A percentile compares a stretch with the other conserved stretches of the same genome.
phyloP scores from a whole-genome alignment of 2,113 vertebrate genomes.

The Nycticebus coucang region DNA sequence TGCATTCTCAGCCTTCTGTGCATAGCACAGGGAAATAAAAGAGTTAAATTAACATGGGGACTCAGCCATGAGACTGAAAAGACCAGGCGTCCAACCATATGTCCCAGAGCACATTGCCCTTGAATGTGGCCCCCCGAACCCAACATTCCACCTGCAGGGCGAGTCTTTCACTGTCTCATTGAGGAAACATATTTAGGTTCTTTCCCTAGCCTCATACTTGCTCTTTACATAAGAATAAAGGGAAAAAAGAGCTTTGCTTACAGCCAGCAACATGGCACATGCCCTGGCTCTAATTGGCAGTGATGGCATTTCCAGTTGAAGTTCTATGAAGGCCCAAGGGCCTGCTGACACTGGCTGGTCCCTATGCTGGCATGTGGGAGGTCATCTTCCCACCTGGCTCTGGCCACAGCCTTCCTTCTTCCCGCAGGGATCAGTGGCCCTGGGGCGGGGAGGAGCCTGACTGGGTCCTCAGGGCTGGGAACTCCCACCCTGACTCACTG shows the following conservation, averaged over 20 bases:
- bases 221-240: neutral
- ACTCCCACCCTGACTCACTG: neutral
- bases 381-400: neutral
- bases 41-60: fast-evolving
- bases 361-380: neutral
- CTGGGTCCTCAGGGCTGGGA: too few species aligned
- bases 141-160: too few species aligned
- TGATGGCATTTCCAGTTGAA: fast-evolving
- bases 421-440: neutral
- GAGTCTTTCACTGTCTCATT: fast-evolving
- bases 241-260: fast-evolving
- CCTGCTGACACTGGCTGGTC: neutral
- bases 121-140: too few species aligned
- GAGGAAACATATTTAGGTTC: neutral
- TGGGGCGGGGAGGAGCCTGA: fast-evolving
- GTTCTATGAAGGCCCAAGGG: fast-evolving
- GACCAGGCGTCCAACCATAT: fast-evolving
- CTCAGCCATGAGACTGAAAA: neutral
- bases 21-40: fast-evolving
- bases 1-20: neutral
- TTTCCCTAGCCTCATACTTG: too few species aligned
- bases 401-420: neutral
- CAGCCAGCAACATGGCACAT: fast-evolving
- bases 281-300: neutral
- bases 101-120: fast-evolving